These are phyloP conservation scores for Oenanthe oenanthe DNA, from an alignment of 2,113 vertebrate species.

Conservation along the genomic window DNA sequence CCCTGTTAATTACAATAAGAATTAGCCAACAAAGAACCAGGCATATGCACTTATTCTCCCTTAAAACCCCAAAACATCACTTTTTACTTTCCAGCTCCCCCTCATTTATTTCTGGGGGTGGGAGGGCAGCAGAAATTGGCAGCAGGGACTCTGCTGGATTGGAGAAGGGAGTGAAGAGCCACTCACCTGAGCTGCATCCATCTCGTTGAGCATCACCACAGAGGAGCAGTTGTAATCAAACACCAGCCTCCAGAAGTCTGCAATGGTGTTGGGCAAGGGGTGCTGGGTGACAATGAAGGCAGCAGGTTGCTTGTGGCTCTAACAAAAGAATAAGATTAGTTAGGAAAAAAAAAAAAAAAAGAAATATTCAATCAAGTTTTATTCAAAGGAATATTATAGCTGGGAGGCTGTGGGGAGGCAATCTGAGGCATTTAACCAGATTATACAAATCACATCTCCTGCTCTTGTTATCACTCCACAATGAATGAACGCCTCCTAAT, in stretches of 20 bases:
- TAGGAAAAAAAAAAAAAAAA: constrained; percentile 30
- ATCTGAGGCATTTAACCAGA: constrained; percentile 69
- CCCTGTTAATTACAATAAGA: not conserved
- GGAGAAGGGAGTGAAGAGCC: not conserved
- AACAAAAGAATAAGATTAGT: constrained; percentile 69
- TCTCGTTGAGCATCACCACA: constrained; percentile 97
- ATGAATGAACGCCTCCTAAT: constrained; percentile 70
- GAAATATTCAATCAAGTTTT: constrained; percentile 35
- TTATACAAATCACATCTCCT: constrained; percentile 65
- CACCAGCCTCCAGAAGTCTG: constrained; percentile 98
- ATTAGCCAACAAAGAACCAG: not conserved
- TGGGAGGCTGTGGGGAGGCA: constrained; percentile 35
- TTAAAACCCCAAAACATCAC: not conserved
- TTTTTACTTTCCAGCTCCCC: not conserved
- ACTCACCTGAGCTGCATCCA: constrained; percentile 92
- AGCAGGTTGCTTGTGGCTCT: constrained; percentile 98
- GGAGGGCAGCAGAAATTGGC: not conserved
- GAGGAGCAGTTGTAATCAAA: constrained; percentile 99
- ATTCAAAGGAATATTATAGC: constrained; percentile 55
- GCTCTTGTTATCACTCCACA: constrained; percentile 54
- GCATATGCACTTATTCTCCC: not conserved
- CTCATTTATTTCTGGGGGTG: not conserved
- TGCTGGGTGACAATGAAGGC: constrained; percentile 98
- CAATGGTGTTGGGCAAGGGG: constrained; percentile 93
- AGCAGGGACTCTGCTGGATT: not conserved